Percentiles rank a stretch among this genome's conserved stretches.
Evolutionary conservation across 2,888 invertebrate species (phyloP).

Genomic region (Acronicta alni): DNA sequence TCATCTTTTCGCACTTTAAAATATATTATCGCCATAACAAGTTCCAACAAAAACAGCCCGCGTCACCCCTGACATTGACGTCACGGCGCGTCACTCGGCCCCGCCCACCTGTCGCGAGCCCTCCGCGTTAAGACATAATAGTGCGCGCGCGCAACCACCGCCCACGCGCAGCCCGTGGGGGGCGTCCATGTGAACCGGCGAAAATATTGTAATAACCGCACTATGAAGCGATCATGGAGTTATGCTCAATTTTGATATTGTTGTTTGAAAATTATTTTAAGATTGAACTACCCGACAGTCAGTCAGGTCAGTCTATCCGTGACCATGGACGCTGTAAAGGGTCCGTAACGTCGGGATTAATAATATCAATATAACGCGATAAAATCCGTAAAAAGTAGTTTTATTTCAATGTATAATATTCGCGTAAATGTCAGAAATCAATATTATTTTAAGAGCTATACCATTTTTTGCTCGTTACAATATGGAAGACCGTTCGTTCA

Average conservation of each 20-base stretch:
- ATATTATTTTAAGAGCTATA: background rate
- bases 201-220: slow-evolving; percentile 29
- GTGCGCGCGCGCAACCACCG: slow-evolving; percentile 72
- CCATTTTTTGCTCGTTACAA: background rate
- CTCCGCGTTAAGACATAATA: slow-evolving; percentile 84
- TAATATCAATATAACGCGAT: no score
- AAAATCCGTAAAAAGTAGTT: no score
- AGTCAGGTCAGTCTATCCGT: no score
- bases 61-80: slow-evolving; percentile 71
- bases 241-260: slow-evolving; percentile 15
- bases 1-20: background rate
- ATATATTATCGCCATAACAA: slow-evolving; percentile 1
- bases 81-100: slow-evolving; percentile 77
- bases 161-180: slow-evolving; percentile 76
- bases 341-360: no score
- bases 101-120: slow-evolving; percentile 86
- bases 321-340: no score
- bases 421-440: no score
- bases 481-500: no score
- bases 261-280: no score
- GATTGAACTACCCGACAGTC: no score
- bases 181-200: slow-evolving; percentile 59
- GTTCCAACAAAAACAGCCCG: background rate
- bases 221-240: slow-evolving; percentile 40
- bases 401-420: no score